Conservation (phyloP, 2,797 vertebrate genomes). For the Buphagus erythrorhynchus region DNA sequence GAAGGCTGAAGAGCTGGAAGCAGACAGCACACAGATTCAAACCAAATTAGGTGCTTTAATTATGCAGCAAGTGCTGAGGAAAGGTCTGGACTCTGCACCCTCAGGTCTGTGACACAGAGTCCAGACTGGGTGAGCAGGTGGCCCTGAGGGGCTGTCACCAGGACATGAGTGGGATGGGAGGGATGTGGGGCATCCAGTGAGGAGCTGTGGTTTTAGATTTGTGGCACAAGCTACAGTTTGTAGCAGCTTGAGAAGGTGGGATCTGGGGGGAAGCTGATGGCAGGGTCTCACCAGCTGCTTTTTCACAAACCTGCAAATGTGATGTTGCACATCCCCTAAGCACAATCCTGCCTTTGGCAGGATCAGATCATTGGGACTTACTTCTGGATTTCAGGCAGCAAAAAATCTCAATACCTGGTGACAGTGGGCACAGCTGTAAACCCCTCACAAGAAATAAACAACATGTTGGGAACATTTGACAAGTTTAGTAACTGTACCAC, state of each 20-base stretch:
- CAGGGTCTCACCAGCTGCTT: background rate
- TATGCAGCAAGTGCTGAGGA: accelerated
- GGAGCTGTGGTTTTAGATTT: background rate
- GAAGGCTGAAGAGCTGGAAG: background rate
- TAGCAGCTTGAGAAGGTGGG: background rate
- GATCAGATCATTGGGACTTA: background rate
- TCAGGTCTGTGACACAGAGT: background rate
- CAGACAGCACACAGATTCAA: background rate
- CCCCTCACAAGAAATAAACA: background rate
- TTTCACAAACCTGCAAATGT: background rate
- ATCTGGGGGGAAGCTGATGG: background rate
- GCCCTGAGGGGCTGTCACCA: background rate
- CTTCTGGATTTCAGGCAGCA: background rate
- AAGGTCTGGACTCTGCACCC: background rate
- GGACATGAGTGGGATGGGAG: accelerated
- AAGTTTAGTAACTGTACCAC: background rate
- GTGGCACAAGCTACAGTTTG: background rate
- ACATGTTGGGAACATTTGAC: background rate
- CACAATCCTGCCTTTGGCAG: background rate
- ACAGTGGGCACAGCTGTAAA: background rate
- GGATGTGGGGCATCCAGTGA: background rate
- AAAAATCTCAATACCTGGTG: background rate
- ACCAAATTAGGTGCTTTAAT: background rate
- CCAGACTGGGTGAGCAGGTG: background rate
- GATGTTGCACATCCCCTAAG: background rate